Percentiles rank a stretch among this genome's conserved stretches.
These are phyloP conservation scores for Odontocolon sp. DNA, from an alignment of 2,888 invertebrate species.

Conservation along the genomic window DNA sequence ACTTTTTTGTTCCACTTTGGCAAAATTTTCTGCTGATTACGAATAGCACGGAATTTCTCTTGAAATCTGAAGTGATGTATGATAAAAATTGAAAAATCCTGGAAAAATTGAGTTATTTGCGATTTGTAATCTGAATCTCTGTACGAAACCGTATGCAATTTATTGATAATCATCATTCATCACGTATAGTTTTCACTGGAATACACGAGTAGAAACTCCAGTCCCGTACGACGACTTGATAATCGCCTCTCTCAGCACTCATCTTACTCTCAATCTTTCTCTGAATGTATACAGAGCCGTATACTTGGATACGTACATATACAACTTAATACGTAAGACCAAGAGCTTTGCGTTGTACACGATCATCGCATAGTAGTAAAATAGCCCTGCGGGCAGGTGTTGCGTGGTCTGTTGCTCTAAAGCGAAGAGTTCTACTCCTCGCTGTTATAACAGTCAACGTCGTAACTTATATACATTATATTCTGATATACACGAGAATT, in stretches of 20 bases:
- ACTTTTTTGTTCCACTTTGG: too few species aligned
- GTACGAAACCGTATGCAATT: constrained; percentile 30
- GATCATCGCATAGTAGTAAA: neutral
- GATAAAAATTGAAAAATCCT: too few species aligned
- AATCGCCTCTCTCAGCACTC: constrained; percentile 22
- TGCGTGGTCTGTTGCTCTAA: constrained; percentile 13
- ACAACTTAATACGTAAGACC: constrained; percentile 33
- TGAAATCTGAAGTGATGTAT: too few species aligned
- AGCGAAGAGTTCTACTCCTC: neutral
- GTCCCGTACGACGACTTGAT: constrained; percentile 48
- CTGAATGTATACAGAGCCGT: neutral
- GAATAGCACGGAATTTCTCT: too few species aligned
- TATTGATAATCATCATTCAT: constrained; percentile 47
- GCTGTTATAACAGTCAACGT: too few species aligned
- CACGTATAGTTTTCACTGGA: constrained; percentile 16
- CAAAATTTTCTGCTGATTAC: too few species aligned
- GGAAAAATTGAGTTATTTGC: too few species aligned
- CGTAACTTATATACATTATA: neutral
- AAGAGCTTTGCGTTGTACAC: constrained; percentile 7
- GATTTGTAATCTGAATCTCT: constrained; percentile 2
- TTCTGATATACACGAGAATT: neutral
- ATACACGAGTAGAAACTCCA: neutral
- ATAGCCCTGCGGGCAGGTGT: constrained; percentile 9
- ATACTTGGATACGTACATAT: neutral
- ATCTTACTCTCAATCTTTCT: neutral